Evolutionary conservation across 2,888 invertebrate species (phyloP).

Genomic region (Serrognathus titanus): DNA sequence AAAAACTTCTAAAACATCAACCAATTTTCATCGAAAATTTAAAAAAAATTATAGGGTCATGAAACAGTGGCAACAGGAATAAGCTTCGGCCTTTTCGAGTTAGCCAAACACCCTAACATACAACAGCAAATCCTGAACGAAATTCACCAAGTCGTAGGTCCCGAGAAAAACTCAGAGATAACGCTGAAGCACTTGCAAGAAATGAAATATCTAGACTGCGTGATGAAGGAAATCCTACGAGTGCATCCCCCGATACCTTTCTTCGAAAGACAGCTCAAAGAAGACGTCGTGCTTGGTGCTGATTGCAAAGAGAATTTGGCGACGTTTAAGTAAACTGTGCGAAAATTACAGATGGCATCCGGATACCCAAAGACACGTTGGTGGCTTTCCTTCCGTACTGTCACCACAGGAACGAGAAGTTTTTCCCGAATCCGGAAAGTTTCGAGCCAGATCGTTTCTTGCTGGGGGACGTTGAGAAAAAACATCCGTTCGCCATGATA

Average conservation of each 20-base stretch:
- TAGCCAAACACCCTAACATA: conserved; percentile 51
- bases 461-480: conserved; percentile 9
- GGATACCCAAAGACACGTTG: conserved; percentile 13
- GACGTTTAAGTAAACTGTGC: too few species aligned
- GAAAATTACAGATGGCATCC: conserved; percentile 14
- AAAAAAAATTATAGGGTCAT: too few species aligned
- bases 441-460: conserved; percentile 19
- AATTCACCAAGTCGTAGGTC: conserved; percentile 28
- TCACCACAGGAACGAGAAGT: conserved; percentile 10
- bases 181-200: conserved; percentile 5
- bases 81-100: conserved; percentile 36
- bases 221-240: conserved; percentile 10
- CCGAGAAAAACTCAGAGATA: not conserved
- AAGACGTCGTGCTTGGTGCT: conserved; percentile 11
- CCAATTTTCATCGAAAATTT: not conserved
- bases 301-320: not conserved
- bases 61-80: too few species aligned
- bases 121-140: conserved; percentile 44
- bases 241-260: conserved; percentile 13
- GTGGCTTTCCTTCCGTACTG: conserved; percentile 15
- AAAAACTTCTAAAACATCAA: too few species aligned
- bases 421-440: conserved; percentile 16
- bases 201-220: conserved; percentile 14
- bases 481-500: conserved; percentile 16
- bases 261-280: conserved; percentile 8